Percentiles rank a stretch among this genome's conserved stretches.
Conservation (phyloP, 2,113 vertebrate species). For the Cercopithecus mona region DNA sequence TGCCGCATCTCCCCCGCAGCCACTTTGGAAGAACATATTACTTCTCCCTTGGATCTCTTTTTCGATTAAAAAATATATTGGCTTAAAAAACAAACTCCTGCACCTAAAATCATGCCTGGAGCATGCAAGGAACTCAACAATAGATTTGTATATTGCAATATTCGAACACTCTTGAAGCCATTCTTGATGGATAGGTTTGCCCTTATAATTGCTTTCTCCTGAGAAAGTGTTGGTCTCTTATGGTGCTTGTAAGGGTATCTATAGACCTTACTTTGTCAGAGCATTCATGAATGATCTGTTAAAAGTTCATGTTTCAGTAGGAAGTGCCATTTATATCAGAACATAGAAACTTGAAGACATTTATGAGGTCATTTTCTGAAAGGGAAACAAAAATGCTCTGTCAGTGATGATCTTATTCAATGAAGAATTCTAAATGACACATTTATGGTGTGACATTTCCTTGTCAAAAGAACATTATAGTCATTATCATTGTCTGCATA, state of each 20-base stretch:
- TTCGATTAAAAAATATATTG: background rate
- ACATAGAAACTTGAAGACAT: constrained; percentile 39
- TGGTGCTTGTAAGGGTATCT: background rate
- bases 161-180: background rate
- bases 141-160: background rate
- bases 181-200: background rate
- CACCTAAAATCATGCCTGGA: background rate
- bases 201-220: background rate
- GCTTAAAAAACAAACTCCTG: background rate
- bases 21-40: background rate
- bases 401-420: constrained; percentile 48
- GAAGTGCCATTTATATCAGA: constrained; percentile 55
- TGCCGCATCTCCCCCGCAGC: background rate
- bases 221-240: background rate
- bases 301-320: constrained; percentile 57
- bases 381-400: constrained; percentile 37
- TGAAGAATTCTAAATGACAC: constrained; percentile 55
- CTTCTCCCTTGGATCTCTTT: background rate
- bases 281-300: background rate
- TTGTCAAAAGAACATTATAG: constrained; percentile 66
- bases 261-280: background rate
- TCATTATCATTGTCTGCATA: constrained; percentile 44
- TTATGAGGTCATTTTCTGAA: constrained; percentile 65
- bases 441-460: constrained; percentile 58
- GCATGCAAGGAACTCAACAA: background rate